Evolutionary conservation across 1,140 invertebrate species (phyloP).

Genomic region (Laodelphax striatellus): DNA sequence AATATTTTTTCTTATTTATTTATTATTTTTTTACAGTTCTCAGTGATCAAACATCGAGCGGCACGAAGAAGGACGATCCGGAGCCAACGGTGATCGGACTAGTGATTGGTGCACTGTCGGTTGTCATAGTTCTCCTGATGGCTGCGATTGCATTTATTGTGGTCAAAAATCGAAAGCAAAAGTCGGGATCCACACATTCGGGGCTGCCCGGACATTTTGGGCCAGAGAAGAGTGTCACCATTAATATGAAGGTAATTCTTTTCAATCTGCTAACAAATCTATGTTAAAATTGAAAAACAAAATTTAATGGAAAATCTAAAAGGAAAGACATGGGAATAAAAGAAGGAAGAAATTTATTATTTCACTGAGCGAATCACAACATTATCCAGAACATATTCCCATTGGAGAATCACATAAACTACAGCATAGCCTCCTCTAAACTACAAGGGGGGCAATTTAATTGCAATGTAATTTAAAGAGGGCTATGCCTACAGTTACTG

Average conservation of each 20-base stretch:
- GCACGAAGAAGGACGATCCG: constrained; percentile 28
- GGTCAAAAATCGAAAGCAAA: constrained; percentile 49
- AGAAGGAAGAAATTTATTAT: too few relatives aligned
- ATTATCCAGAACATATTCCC: too few relatives aligned
- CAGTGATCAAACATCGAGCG: constrained; percentile 28
- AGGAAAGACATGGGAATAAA: too few relatives aligned
- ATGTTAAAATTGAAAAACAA: too few relatives aligned
- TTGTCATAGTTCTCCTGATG: constrained; percentile 55
- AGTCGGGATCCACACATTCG: constrained; percentile 37
- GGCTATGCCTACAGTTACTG: too few relatives aligned
- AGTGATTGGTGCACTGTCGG: constrained; percentile 61
- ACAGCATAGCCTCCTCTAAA: too few relatives aligned
- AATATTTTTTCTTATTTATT: not conserved
- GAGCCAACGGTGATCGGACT: constrained; percentile 46
- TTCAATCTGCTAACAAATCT: too few relatives aligned
- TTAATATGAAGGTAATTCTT: constrained; percentile 38
- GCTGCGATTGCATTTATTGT: constrained; percentile 60
- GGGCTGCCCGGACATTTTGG: constrained; percentile 32
- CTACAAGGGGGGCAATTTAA: too few relatives aligned
- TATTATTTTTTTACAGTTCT: not conserved
- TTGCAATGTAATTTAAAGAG: too few relatives aligned
- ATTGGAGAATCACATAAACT: too few relatives aligned
- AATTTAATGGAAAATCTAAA: too few relatives aligned
- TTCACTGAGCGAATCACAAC: too few relatives aligned
- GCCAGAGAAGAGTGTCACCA: constrained; percentile 33